phyloP scores from a whole-genome alignment of 1,140 invertebrate genomes.

The Drosophila kepulauana region DNA sequence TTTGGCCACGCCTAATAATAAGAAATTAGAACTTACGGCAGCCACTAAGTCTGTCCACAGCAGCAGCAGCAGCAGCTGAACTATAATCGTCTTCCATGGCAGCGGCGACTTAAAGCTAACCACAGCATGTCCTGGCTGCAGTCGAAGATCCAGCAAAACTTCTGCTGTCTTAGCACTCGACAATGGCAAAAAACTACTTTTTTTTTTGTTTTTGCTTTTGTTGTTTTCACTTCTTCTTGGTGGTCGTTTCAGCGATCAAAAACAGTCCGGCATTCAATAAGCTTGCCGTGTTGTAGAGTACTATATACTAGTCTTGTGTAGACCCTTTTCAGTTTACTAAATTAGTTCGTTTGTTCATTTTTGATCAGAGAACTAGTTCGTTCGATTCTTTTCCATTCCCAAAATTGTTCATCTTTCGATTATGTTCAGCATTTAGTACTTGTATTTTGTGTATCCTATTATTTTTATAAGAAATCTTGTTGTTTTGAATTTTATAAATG shows the following conservation, averaged over 20 bases:
- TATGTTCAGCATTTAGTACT: too few relatives aligned
- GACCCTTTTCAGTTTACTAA: too few relatives aligned
- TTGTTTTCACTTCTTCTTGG: not conserved
- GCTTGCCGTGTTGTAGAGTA: too few relatives aligned
- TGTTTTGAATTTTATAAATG: too few relatives aligned
- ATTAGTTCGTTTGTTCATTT: too few relatives aligned
- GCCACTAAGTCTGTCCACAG: constrained; percentile 79
- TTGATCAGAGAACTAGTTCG: too few relatives aligned
- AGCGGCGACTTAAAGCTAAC: constrained; percentile 69
- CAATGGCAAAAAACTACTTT: constrained; percentile 26
- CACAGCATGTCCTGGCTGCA: constrained; percentile 56
- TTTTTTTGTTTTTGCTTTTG: not conserved
- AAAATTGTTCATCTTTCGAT: too few relatives aligned
- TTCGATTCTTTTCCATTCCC: too few relatives aligned
- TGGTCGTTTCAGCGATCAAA: not conserved
- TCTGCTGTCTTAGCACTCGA: constrained; percentile 50
- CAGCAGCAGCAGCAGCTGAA: constrained; percentile 46
- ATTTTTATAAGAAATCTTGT: too few relatives aligned
- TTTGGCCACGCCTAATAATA: constrained; percentile 77
- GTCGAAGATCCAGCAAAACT: not conserved
- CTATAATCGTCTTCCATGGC: constrained; percentile 74
- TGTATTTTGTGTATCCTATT: too few relatives aligned
- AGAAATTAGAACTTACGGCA: constrained; percentile 83
- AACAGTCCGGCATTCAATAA: too few relatives aligned
- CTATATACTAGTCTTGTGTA: too few relatives aligned